phyloP scores from a whole-genome alignment of 2,888 invertebrate species.

The Serripes groenlandicus region DNA sequence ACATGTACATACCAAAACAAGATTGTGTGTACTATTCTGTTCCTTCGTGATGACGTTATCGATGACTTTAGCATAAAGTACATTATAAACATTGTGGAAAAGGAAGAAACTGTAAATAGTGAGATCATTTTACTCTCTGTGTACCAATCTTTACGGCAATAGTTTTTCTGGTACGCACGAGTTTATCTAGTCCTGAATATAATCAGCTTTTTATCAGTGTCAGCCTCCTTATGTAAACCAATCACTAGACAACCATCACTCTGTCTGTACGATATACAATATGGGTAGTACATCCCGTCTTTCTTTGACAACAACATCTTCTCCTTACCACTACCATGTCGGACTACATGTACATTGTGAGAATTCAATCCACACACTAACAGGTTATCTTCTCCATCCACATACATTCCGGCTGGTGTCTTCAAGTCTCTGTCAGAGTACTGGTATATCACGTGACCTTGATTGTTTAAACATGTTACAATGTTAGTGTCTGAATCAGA shows the following conservation, averaged over 20 bases:
- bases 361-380: not conserved
- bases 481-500: not conserved
- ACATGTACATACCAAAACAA: too few relatives aligned
- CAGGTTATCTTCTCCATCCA: not conserved
- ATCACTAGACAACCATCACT: not conserved
- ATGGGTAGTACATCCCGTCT: not conserved
- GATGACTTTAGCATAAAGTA: too few relatives aligned
- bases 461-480: not conserved
- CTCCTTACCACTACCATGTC: not conserved
- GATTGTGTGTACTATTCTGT: too few relatives aligned
- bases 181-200: too few relatives aligned
- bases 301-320: not conserved
- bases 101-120: too few relatives aligned
- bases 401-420: slow-evolving; percentile 10
- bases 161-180: too few relatives aligned
- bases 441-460: not conserved
- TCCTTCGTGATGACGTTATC: too few relatives aligned
- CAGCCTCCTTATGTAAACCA: not conserved
- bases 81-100: too few relatives aligned
- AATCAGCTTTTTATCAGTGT: too few relatives aligned
- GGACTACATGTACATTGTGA: not conserved
- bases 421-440: not conserved
- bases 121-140: too few relatives aligned
- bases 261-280: not conserved
- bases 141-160: too few relatives aligned